These are phyloP conservation scores for Brachirus orientalis DNA, from an alignment of 2,113 vertebrate species.

Conservation along the genomic window DNA sequence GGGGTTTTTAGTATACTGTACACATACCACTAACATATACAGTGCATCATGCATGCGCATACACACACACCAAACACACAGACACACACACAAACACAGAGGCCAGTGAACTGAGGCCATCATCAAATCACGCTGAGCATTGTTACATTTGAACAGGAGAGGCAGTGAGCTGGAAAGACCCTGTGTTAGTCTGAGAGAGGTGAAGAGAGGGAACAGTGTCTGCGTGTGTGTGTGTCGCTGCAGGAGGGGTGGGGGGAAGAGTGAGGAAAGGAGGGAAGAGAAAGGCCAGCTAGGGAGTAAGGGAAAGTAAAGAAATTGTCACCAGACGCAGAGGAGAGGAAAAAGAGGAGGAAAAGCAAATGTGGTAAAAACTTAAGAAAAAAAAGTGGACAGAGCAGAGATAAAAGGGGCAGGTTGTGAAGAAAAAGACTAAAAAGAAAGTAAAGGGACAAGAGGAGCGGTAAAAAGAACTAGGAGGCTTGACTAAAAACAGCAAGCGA, in stretches of 20 bases:
- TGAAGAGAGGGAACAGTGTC: constrained; percentile 44
- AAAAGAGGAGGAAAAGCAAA: constrained; percentile 29
- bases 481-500: constrained; percentile 24
- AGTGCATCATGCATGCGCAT: not conserved
- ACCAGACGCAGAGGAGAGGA: constrained; percentile 47
- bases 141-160: constrained; percentile 77
- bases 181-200: constrained; percentile 62
- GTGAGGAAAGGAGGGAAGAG: constrained; percentile 21
- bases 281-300: constrained; percentile 46
- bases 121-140: constrained; percentile 80
- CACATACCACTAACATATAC: constrained; percentile 20
- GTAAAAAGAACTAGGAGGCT: constrained; percentile 26
- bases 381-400: constrained; percentile 15
- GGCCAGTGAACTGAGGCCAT: constrained; percentile 69
- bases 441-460: not conserved
- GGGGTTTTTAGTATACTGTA: not conserved
- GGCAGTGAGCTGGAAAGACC: constrained; percentile 77
- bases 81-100: constrained; percentile 40
- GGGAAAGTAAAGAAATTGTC: constrained; percentile 44
- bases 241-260: constrained; percentile 25
- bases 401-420: not conserved
- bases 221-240: constrained; percentile 24
- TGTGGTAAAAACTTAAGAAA: constrained; percentile 42
- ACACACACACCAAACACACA: constrained; percentile 27
- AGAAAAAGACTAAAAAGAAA: constrained; percentile 12